Percentiles rank a stretch among this genome's conserved stretches.
Evolutionary conservation across 2,888 invertebrate genomes (phyloP).

Genomic region (Andrena praecox): DNA sequence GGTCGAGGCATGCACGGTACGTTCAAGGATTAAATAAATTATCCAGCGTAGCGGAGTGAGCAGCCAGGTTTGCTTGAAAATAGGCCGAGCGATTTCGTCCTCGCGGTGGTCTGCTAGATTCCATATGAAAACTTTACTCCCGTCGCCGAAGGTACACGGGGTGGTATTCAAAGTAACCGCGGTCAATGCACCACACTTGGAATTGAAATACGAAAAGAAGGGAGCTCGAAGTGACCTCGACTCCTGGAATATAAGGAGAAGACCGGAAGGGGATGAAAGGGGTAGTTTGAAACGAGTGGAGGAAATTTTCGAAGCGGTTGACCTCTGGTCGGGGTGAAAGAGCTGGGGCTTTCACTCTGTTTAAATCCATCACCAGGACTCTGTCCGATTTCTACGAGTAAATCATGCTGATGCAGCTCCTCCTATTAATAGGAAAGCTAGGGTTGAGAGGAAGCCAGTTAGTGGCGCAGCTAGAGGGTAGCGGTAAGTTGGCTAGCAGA

Average conservation of each 20-base stretch:
- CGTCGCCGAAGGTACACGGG: background rate
- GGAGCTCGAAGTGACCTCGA: constrained; percentile 29
- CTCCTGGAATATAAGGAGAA: background rate
- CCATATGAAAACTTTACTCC: constrained; percentile 20
- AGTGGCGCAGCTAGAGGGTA: background rate
- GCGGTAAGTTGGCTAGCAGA: constrained; percentile 20
- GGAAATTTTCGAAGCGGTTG: constrained; percentile 46
- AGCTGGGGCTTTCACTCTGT: constrained; percentile 38
- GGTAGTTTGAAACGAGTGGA: constrained; percentile 34
- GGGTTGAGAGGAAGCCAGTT: no score
- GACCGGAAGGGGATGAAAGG: constrained; percentile 21
- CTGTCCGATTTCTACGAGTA: background rate
- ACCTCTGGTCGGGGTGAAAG: constrained; percentile 32
- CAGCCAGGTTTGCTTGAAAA: background rate
- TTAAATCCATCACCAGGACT: background rate
- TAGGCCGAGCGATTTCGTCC: constrained; percentile 1
- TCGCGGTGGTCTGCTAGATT: background rate
- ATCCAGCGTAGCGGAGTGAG: background rate
- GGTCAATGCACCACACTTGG: constrained; percentile 27
- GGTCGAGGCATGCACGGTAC: background rate
- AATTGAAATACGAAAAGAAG: constrained; percentile 55
- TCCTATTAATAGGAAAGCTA: no score
- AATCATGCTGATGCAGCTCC: no score
- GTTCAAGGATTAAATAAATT: background rate
- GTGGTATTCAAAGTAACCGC: constrained; percentile 37